These are phyloP conservation scores for Sardinella longiceps DNA, from an alignment of 2,797 vertebrate genomes.

Conservation along the genomic window DNA sequence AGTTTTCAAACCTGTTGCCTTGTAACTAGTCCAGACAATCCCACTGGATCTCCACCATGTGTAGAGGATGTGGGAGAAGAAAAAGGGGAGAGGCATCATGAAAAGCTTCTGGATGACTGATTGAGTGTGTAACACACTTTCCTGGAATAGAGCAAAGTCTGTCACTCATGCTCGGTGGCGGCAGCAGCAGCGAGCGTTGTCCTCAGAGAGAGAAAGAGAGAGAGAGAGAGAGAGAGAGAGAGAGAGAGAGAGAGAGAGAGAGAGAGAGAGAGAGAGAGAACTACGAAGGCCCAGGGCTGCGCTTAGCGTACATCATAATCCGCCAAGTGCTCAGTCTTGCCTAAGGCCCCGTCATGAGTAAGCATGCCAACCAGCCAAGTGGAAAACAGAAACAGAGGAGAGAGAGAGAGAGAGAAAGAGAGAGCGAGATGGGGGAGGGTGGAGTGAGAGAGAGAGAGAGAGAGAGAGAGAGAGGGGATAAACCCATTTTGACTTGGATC, in stretches of 20 bases:
- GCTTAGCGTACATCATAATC: slow-evolving; percentile 55
- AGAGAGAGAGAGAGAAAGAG: slow-evolving; percentile 28
- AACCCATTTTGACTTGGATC: neutral
- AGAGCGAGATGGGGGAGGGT: neutral
- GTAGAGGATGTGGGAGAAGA: neutral
- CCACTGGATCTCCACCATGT: neutral
- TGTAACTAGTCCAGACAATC: neutral
- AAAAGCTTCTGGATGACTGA: slow-evolving; percentile 43
- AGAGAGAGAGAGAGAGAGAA: neutral
- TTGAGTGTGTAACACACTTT: slow-evolving; percentile 52
- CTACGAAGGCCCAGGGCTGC: slow-evolving; percentile 39
- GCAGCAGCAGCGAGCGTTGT: slow-evolving; percentile 50
- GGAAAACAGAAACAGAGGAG: slow-evolving; percentile 43
- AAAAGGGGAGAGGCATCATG: neutral
- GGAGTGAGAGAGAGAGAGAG: neutral
- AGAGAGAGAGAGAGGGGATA: neutral
- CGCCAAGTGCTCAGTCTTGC: slow-evolving; percentile 40
- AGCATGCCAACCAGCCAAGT: slow-evolving; percentile 48
- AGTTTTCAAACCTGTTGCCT: neutral
- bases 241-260: slow-evolving; percentile 25
- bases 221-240: neutral
- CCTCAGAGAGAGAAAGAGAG: slow-evolving; percentile 24
- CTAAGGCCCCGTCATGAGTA: slow-evolving; percentile 51
- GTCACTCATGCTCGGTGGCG: slow-evolving; percentile 50
- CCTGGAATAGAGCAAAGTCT: slow-evolving; percentile 58